phyloP scores from a whole-genome alignment of 2,888 invertebrate genomes.

The Machimus atricapillus region DNA sequence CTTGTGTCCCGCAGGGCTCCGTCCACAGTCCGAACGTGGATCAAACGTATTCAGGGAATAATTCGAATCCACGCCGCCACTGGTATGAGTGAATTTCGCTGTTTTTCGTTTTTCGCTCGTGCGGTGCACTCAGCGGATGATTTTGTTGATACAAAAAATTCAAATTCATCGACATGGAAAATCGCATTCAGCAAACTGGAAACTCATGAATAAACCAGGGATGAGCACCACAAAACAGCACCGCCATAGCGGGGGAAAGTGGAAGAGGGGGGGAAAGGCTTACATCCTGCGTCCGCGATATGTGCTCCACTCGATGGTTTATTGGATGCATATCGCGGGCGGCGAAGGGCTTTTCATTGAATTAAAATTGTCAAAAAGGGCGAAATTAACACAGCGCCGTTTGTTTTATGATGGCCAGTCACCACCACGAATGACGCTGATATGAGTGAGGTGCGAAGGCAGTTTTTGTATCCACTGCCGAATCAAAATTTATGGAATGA shows the following conservation, averaged over 20 bases:
- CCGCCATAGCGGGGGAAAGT: not conserved
- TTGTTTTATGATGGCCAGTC: not conserved
- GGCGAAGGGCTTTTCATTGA: not conserved
- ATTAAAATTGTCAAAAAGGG: constrained; percentile 27
- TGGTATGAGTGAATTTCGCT: not conserved
- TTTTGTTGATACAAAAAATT: constrained; percentile 38
- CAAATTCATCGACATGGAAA: constrained; percentile 34
- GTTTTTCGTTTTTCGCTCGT: not conserved
- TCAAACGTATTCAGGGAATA: not conserved
- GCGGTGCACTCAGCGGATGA: constrained; percentile 25
- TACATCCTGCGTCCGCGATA: not conserved
- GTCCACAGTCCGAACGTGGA: not conserved
- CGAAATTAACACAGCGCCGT: not conserved
- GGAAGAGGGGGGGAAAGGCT: not conserved
- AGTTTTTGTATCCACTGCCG: not conserved
- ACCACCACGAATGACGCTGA: not conserved
- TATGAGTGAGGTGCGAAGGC: not conserved
- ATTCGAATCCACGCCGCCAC: not conserved
- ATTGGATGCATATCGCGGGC: not conserved
- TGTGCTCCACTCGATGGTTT: not conserved
- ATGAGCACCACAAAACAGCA: not conserved
- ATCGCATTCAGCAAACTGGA: constrained; percentile 27
- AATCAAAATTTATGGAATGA: not conserved
- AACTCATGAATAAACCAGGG: constrained; percentile 29
- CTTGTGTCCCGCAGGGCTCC: not conserved